Evolutionary conservation across 2,888 invertebrate species (phyloP).

Genomic region (Fabriciana adippe): DNA sequence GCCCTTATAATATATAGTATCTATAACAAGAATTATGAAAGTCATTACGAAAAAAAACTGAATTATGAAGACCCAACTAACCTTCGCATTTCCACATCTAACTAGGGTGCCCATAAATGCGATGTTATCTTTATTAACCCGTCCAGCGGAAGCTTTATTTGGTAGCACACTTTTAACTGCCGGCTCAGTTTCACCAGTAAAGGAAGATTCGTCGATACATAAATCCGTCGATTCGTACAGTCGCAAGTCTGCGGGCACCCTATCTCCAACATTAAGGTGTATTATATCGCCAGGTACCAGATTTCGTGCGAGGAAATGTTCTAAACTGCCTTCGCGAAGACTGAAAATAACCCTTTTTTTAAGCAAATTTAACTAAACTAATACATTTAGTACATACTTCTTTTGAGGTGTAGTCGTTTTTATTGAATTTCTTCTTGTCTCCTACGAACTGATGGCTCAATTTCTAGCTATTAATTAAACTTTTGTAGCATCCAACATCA

Average conservation of each 20-base stretch:
- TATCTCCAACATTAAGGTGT: conserved; percentile 95
- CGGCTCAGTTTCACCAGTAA: conserved; percentile 99
- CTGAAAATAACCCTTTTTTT: conserved; percentile 67
- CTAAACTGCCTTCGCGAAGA: conserved; percentile 91
- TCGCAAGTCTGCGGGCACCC: conserved; percentile 97
- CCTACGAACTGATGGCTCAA: no score
- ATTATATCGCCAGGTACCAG: conserved; percentile 99
- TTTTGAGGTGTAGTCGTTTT: no score
- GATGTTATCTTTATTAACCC: conserved; percentile 90
- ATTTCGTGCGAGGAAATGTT: conserved; percentile 96
- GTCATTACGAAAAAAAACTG: no score
- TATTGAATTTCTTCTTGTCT: no score
- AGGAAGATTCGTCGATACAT: conserved; percentile 98
- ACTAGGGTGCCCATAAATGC: conserved; percentile 99
- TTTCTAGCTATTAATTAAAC: no score
- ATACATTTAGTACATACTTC: no score
- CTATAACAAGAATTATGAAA: no score
- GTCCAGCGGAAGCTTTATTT: conserved; percentile 84
- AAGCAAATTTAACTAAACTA: no score
- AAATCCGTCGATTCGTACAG: conserved; percentile 96
- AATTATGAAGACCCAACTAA: conserved; percentile 50
- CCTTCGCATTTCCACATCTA: conserved; percentile 97
- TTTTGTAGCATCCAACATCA: no score
- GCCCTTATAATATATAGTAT: neutral
- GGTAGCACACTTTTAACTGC: conserved; percentile 88